Evolutionary conservation across 2,888 invertebrate species (phyloP), one percentile per base, ranked within the genome.

Genomic region (Chloroclysta siterata): DNA sequence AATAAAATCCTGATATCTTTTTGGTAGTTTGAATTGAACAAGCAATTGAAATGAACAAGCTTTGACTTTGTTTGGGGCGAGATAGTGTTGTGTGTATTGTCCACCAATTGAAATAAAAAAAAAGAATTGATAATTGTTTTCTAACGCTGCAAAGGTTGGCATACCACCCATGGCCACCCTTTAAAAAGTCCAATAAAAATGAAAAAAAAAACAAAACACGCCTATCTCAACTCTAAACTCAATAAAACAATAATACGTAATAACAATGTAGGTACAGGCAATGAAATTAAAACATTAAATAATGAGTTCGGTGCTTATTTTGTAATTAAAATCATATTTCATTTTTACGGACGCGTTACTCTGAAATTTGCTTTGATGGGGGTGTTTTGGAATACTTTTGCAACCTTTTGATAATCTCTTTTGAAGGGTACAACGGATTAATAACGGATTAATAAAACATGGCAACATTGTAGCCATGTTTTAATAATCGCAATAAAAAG

Each of bases 301-400:
- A 54, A 60, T 44, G 28, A 51, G 22, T 22, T 33, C 28, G 8
- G 1, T 22, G 51, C 46, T 46, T 61, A 61, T 52, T 51, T 46
- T 28, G 46, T 52, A 55, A 61, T 61, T 61, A 55, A 39, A 61
- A 46, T 2, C 50, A 52, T 54, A 53, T 47, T 53, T 53, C 53
- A 47, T 47, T 53, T 59, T 57, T 33, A 53, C 17, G 15, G n/a
- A 39, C 53, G 8, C 46, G 13, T 47, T 15, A 53, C 33, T 14
- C 5, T n/a, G 36, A 47, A 53, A 14, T 41, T 8, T 0, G 15
- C 42, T 53, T 39, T 47, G 46, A 48, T 48, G 39, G 36, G 56
- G 48, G 39, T 56, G n/a, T 53, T 48, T n/a, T 3, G 13, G 15
- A 54, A 44, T 51, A 17, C 53, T 41, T 41, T 41, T 39, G 41